phyloP scores from a whole-genome alignment of 1,140 invertebrate species.

The Pogonognathellus flavescens region DNA sequence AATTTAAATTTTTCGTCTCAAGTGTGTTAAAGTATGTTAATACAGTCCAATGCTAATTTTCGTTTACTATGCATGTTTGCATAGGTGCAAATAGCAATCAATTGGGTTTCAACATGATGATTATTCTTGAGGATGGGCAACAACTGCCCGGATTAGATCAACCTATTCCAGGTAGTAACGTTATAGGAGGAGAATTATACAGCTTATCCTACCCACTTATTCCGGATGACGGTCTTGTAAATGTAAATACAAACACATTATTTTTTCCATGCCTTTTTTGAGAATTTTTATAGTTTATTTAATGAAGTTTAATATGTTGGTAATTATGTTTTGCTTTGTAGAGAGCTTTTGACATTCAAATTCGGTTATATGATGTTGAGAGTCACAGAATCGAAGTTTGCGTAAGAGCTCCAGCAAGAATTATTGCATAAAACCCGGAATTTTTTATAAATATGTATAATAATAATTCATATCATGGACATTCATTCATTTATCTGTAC shows the following conservation, averaged over 20 bases:
- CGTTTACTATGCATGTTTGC: neutral
- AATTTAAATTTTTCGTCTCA: neutral
- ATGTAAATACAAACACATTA: constrained; percentile 13
- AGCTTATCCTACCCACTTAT: neutral
- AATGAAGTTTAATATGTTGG: too few species aligned
- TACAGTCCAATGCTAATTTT: neutral
- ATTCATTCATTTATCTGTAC: too few species aligned
- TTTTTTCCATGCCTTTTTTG: too few species aligned
- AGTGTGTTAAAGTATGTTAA: neutral
- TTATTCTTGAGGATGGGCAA: neutral
- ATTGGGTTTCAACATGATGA: neutral
- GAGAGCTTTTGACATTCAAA: constrained; percentile 31
- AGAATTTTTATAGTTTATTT: too few species aligned
- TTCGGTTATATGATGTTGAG: constrained; percentile 2
- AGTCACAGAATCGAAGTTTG: constrained; percentile 10
- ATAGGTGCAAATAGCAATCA: neutral
- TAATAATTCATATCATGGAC: too few species aligned
- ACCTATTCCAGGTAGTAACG: neutral
- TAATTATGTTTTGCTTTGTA: too few species aligned
- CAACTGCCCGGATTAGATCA: constrained; percentile 26
- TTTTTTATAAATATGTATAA: too few species aligned
- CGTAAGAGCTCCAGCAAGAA: constrained; percentile 12
- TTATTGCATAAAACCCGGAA: neutral
- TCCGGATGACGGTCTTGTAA: neutral
- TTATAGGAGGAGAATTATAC: neutral